Evolutionary conservation across 2,888 invertebrate genomes (phyloP), one percentile per base, ranked within the genome.

Genomic region (Noctua janthe): DNA sequence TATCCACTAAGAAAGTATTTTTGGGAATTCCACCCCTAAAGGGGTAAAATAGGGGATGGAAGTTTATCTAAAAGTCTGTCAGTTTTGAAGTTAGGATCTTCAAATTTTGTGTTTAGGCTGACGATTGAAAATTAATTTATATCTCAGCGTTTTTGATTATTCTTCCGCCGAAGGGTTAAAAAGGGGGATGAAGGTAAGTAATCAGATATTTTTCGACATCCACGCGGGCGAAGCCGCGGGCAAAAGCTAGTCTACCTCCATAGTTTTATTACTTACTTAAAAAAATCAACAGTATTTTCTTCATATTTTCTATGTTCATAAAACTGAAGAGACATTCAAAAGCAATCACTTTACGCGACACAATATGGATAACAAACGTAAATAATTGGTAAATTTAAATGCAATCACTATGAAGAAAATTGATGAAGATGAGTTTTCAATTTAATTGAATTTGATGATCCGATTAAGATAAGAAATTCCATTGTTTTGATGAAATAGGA

Each of bases 261-360:
- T 20, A 35, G 1, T 66, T 10, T 20, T 10, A 20, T 39, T 20
- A 86, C 85, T 84, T 76, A 86, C 85, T 77, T 8, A 86, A 43
- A 76, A 20, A 74, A 69, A 81, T 54, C 23, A 71, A 5, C 11
- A 69, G 20, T 59, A 72, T 35, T 56, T 49, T 70, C 23, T 49
- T 56, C 87, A 87, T 87, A 66, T 20, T 76, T 29, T 43, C 13
- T 1, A 2, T 15, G 49, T 39, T 71, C 11, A 0, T 59, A 20
- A 43, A 62, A 72, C n/a, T 39, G 1, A 70, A 83, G 13, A 7
- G 5, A n/a, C 49, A 47, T 71, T 43, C 66, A 69, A 76, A 69
- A 80, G 17, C 74, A 85, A 78, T 78, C 56, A 78, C 43, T 67
- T 15, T 0, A 10, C 2, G 2, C 2, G 51, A 80, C 29, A 80